These are phyloP conservation scores for Aptenodytes patagonicus DNA, from an alignment of 2,113 vertebrate genomes.

Conservation along the genomic window DNA sequence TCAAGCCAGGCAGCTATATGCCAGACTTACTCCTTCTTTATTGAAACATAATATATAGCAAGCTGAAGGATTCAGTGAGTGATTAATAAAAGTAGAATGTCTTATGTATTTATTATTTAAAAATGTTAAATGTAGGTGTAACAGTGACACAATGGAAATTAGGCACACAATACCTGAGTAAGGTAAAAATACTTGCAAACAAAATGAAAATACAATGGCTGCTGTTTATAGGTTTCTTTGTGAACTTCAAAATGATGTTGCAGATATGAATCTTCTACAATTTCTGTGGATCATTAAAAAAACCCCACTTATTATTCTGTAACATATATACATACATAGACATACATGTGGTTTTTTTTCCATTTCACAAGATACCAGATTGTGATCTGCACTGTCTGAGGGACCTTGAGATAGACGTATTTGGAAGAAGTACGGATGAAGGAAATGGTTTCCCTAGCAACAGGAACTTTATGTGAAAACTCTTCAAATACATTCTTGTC, in stretches of 20 bases:
- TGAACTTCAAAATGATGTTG: not conserved
- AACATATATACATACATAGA: not conserved
- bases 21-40: not conserved
- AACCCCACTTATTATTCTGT: not conserved
- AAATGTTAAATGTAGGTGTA: not conserved
- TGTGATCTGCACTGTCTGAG: not conserved
- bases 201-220: not conserved
- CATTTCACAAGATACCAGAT: not conserved
- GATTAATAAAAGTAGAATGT: not conserved
- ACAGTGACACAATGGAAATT: not conserved
- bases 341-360: not conserved
- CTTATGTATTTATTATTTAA: not conserved
- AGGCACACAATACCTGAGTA: not conserved
- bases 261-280: not conserved
- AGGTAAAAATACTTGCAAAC: not conserved
- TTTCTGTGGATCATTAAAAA: not conserved
- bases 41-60: not conserved
- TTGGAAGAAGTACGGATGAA: slow-evolving; percentile 1
- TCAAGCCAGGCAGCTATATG: not conserved
- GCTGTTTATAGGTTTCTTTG: not conserved
- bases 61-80: not conserved
- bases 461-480: not conserved
- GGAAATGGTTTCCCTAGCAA: slow-evolving; percentile 45
- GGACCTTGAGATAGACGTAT: not conserved
- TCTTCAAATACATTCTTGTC: not conserved